Evolutionary conservation across 2,113 vertebrate genomes (phyloP), one percentile per base, ranked within the genome.

Genomic region (Oriolus oriolus): DNA sequence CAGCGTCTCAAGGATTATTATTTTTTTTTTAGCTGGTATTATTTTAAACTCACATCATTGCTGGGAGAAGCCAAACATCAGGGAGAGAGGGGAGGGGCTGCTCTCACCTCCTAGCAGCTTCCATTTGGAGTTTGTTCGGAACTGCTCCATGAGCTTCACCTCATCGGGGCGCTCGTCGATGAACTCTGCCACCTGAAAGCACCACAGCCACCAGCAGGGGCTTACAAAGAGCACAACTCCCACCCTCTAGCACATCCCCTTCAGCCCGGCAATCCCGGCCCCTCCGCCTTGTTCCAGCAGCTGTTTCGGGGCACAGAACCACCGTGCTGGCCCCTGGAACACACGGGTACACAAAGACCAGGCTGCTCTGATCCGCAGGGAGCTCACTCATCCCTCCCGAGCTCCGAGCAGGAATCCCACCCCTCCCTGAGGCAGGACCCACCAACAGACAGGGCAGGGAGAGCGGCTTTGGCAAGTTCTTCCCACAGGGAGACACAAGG

Each of bases 121-220:
- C 99, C 99, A 99, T 47, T 99, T 99, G 31, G 98, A 96, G 89
- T 98, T 98, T 6, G 96, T 98, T 41, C 98, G 98, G 94, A 99
- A 99, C 11, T 97, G 97, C 96, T 99, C 99, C 97, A 99, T 97
- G 45, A 98, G 98, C 92, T 99, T 99, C n/a, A 99, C 98, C 16
- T 99, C 98, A 1, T 98, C 98, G 0, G 99, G 99, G 18, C 99
- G 98, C 28, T 99, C 99, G 27, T 99, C 99, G 23, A 99, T 97
- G 60, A 99, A 97, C 39, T 99, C 99, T 49, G 99, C 99, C 95
- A 99, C 98, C 99, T 99, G 63, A 14, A 15, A 44, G 35, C 18
- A 19, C 50, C 35, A 63, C 31, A 44, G 28, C 13, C 4, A 45
- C 2, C 17, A 61, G 1, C 13, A 2, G 18, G 10, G 13, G 41